A percentile compares a stretch with the other conserved stretches of the same genome.
These are phyloP conservation scores for Scaeva pyrastri DNA, from an alignment of 2,888 invertebrate genomes.

Conservation along the genomic window DNA sequence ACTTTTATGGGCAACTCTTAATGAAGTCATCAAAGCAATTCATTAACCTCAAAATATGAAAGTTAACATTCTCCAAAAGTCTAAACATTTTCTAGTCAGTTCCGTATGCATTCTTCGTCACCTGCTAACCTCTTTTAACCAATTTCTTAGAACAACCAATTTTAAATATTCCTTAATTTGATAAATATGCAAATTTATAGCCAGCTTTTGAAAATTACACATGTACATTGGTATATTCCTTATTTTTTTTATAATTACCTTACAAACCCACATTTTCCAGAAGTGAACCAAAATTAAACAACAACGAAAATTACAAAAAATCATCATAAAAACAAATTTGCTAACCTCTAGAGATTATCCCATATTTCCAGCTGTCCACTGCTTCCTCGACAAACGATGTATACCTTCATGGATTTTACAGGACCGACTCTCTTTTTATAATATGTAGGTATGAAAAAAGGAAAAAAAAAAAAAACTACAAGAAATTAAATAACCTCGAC, in stretches of 20 bases:
- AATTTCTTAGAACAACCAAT: background rate
- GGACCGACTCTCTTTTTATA: background rate
- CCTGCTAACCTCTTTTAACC: background rate
- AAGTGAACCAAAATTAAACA: background rate
- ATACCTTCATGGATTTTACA: background rate
- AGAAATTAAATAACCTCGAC: constrained; percentile 21
- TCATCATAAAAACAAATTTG: constrained; percentile 12
- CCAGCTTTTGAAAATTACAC: background rate
- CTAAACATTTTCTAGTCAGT: too few relatives aligned
- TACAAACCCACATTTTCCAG: background rate
- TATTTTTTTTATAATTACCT: constrained; percentile 16
- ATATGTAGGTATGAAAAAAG: background rate
- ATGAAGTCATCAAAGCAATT: too few relatives aligned
- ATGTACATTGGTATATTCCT: background rate
- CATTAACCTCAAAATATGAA: too few relatives aligned
- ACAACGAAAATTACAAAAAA: too few relatives aligned
- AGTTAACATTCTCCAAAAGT: too few relatives aligned
- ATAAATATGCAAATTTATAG: background rate
- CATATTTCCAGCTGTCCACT: constrained; percentile 36
- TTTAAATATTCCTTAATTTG: background rate
- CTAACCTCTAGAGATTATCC: constrained; percentile 28
- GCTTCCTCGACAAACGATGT: background rate
- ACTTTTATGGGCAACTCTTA: too few relatives aligned
- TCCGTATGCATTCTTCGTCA: too few relatives aligned
- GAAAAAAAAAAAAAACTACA: background rate